Conservation (phyloP, 37 sponge, comb jelly and placozoan genomes). For the Spongia lamella region DNA sequence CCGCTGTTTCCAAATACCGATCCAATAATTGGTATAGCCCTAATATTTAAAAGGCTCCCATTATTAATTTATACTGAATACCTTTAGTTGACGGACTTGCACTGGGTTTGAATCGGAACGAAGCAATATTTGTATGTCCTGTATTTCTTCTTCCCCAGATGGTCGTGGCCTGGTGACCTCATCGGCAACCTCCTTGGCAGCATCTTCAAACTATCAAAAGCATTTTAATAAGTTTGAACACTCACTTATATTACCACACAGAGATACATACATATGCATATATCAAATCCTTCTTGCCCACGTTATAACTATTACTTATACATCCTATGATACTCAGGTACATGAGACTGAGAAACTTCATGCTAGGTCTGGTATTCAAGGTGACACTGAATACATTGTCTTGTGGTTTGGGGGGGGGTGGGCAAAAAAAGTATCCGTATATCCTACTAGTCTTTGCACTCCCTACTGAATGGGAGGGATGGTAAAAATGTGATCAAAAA, state of each 20-base stretch:
- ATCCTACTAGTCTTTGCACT: no score
- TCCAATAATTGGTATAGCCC: neutral
- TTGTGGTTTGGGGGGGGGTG: neutral
- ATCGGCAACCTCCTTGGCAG: slow-evolving; percentile 94
- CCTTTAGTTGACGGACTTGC: slow-evolving; percentile 90
- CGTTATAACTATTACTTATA: no score
- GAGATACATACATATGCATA: neutral
- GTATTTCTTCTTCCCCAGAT: slow-evolving; percentile 80
- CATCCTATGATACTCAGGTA: neutral
- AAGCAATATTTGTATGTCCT: slow-evolving; percentile 91
- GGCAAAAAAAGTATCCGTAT: no score
- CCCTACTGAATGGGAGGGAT: no score
- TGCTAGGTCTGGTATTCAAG: neutral
- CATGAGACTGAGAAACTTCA: neutral
- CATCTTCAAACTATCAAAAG: slow-evolving; percentile 86
- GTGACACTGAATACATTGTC: neutral
- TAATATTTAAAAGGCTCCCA: neutral
- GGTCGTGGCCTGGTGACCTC: slow-evolving; percentile 95
- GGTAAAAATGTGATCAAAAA: no score
- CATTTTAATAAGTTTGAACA: no score
- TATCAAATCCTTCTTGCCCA: no score
- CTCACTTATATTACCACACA: neutral
- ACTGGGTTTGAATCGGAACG: slow-evolving; percentile 69
- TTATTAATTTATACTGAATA: slow-evolving; percentile 2
- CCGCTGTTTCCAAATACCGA: neutral